A percentile compares a stretch with the other conserved stretches of the same genome.
phyloP scores from a whole-genome alignment of 2,797 vertebrate species.

The Poliocrania exsul region DNA sequence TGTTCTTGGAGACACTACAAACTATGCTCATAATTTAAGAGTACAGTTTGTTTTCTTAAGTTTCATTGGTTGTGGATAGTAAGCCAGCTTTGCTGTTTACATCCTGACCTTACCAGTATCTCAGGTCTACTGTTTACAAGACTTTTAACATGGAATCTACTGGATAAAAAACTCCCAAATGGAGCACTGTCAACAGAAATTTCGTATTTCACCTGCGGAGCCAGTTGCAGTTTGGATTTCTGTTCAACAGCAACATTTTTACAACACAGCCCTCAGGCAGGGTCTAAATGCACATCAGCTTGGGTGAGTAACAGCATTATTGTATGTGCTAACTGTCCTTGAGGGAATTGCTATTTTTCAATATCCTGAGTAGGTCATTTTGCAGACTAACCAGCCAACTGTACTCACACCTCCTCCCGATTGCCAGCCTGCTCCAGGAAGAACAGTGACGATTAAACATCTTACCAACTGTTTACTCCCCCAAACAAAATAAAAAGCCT shows the following conservation, averaged over 20 bases:
- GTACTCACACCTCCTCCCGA: neutral
- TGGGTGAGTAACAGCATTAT: neutral
- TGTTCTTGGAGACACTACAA: neutral
- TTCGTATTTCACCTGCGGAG: conserved; percentile 22
- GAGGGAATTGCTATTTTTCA: conserved; percentile 2
- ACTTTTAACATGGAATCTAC: neutral
- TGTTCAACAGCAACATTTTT: conserved; percentile 53
- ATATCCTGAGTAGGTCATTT: conserved; percentile 15
- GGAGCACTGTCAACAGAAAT: conserved; percentile 40
- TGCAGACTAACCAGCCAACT: conserved; percentile 10
- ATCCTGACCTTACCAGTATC: neutral
- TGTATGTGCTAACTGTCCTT: neutral
- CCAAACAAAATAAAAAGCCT: neutral
- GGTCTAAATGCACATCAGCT: neutral
- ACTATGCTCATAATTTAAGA: neutral
- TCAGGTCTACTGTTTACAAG: neutral
- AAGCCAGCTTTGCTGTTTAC: neutral
- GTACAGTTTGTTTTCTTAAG: neutral
- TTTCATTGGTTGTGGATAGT: neutral
- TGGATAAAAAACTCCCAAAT: conserved; percentile 46
- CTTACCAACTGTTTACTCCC: neutral
- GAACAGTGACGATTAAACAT: neutral
- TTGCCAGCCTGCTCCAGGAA: neutral
- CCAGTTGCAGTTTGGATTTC: conserved; percentile 42
- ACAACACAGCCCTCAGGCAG: conserved; percentile 44